Percentiles rank a stretch among this genome's conserved stretches.
These are phyloP conservation scores for Diachrysia chrysitis DNA, from an alignment of 2,888 invertebrate genomes.

Conservation along the genomic window DNA sequence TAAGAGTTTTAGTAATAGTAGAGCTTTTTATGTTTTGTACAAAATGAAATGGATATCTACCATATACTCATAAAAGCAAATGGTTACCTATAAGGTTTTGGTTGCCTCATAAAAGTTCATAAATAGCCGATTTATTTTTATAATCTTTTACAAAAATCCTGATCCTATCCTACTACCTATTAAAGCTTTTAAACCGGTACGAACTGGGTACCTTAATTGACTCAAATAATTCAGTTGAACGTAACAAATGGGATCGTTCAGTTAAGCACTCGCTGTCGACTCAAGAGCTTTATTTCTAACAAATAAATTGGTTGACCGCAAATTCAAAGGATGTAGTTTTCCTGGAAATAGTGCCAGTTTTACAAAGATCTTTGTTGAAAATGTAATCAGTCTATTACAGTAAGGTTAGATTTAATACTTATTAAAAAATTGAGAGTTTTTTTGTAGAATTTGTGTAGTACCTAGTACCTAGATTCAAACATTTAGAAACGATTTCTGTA, in stretches of 20 bases:
- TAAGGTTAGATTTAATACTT: no score
- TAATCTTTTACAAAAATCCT: neutral
- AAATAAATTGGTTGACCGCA: constrained; percentile 1
- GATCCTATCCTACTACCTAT: no score
- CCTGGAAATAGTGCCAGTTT: neutral
- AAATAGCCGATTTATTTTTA: neutral
- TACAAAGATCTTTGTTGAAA: no score
- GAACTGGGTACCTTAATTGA: neutral
- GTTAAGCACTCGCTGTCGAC: neutral
- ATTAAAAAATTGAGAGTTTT: no score
- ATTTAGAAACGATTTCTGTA: no score
- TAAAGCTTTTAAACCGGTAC: no score
- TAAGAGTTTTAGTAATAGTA: no score
- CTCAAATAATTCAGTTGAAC: neutral
- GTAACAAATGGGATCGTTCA: neutral
- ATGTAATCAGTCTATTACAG: no score
- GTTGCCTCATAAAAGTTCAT: neutral
- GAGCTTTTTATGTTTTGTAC: no score
- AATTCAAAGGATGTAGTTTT: neutral
- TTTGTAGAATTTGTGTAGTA: no score
- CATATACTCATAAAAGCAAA: neutral
- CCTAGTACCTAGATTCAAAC: no score
- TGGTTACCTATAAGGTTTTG: neutral
- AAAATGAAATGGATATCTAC: no score
- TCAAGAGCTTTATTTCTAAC: neutral